Evolutionary conservation across 2,797 vertebrate species (phyloP), one percentile per base, ranked within the genome.

Genomic region (Myotis pilosus): DNA sequence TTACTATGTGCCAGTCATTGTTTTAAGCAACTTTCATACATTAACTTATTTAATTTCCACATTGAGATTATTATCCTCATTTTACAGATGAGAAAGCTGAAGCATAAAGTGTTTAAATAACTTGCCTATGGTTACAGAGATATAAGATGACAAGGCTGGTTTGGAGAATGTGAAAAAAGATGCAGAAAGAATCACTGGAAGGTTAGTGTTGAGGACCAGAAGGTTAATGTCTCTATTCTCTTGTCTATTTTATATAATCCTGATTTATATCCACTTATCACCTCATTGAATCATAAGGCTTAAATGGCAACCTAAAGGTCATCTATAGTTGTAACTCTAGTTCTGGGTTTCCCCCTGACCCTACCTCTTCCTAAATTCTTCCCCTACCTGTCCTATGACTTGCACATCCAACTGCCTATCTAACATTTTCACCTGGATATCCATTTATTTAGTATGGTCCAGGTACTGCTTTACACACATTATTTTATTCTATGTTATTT

Each of bases 401-500:
- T 5, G 13, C 2, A 44, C 8, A 28, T 41, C 13, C 23, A 49
- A 6, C 4, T 8, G 13, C 28, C 49, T 25, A 11, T 22, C 12
- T 62, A 38, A 72, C 30, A 79, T 81, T 87, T 92, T 72, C 36
- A 66, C 4, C 74, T 57, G 23, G 4, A 53, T 15, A 49, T 85
- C 20, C n/a, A 64, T 83, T 71, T 95, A 36, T 85, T 94, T 89
- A 57, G 30, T 38, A 64, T 33, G 44, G 51, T 3, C 9, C 64
- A 75, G 79, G 8, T 83, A 68, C 30, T 87, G 19, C 19, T 83
- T 89, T 41, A 68, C 9, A 30, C 3, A 47, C 3, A 17, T 82
- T 86, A 25, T 86, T 76, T 93, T 94, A 47, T 75, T 75, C 89
- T 38, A 64, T 41, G 44, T 72, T 94, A 38, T 64, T 74, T 92